A percentile compares a stretch with the other conserved stretches of the same genome.
These are phyloP conservation scores for Antheraea yamamai DNA, from an alignment of 2,888 invertebrate genomes.

Conservation along the genomic window DNA sequence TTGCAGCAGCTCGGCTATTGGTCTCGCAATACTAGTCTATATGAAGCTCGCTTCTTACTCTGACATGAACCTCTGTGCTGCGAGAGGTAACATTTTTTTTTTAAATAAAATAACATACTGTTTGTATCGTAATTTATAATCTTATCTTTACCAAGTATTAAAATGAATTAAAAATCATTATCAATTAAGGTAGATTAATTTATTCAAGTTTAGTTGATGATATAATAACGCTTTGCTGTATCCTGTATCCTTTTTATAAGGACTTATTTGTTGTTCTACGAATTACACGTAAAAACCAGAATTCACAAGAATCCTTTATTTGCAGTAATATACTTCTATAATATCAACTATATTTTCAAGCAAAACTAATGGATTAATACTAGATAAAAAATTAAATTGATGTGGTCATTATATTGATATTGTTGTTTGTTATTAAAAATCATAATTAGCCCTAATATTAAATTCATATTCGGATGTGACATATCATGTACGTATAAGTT, in stretches of 20 bases:
- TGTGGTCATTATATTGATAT: too few species aligned
- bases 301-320: background rate
- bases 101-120: background rate
- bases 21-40: conserved; percentile 51
- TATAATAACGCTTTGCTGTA: background rate
- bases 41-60: conserved; percentile 54
- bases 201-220: background rate
- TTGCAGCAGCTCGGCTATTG: conserved; percentile 56
- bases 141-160: background rate
- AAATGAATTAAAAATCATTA: background rate
- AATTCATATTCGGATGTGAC: too few species aligned
- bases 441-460: too few species aligned
- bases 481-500: too few species aligned
- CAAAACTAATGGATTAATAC: too few species aligned
- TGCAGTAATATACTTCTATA: too few species aligned
- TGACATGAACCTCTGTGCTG: conserved; percentile 60
- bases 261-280: too few species aligned
- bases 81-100: conserved; percentile 52
- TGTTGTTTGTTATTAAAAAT: too few species aligned
- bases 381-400: too few species aligned
- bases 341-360: too few species aligned
- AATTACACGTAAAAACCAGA: background rate
- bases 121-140: background rate
- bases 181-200: background rate
- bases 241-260: too few species aligned